Evolutionary conservation across 2,797 vertebrate genomes (phyloP).

Genomic region (Myotis daubentonii): DNA sequence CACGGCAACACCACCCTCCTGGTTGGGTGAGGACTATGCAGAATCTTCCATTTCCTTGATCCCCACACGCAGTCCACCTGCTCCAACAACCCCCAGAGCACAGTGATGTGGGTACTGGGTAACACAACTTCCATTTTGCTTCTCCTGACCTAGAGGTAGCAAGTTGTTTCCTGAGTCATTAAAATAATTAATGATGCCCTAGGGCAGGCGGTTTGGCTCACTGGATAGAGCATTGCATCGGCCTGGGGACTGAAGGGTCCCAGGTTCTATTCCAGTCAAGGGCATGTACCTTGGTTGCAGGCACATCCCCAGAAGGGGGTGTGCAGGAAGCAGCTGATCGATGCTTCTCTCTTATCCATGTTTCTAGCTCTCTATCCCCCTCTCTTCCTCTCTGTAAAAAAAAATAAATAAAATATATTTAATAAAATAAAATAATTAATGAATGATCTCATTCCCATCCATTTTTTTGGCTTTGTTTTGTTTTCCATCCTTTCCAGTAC

Average conservation of each 20-base stretch:
- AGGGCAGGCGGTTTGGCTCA: too few species aligned
- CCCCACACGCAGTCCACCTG: not conserved
- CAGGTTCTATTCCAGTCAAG: too few species aligned
- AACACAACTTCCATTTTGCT: not conserved
- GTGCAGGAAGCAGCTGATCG: too few species aligned
- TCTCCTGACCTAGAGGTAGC: not conserved
- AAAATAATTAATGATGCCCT: not conserved
- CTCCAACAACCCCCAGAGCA: not conserved
- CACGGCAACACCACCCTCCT: not conserved
- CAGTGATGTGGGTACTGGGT: fast-evolving
- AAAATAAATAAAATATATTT: too few species aligned
- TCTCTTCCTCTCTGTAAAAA: too few species aligned
- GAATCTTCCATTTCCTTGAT: not conserved
- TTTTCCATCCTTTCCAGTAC: not conserved
- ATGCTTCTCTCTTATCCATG: too few species aligned
- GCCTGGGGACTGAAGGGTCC: too few species aligned
- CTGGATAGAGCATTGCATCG: too few species aligned
- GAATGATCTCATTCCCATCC: not conserved
- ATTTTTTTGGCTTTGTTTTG: not conserved
- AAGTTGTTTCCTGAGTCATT: not conserved
- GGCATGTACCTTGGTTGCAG: too few species aligned
- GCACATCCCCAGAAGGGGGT: too few species aligned
- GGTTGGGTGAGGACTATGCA: not conserved
- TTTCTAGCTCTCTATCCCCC: too few species aligned
- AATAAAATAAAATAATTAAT: too few species aligned